Conservation (phyloP, 2,113 vertebrate genomes). For the Tetrax tetrax region DNA sequence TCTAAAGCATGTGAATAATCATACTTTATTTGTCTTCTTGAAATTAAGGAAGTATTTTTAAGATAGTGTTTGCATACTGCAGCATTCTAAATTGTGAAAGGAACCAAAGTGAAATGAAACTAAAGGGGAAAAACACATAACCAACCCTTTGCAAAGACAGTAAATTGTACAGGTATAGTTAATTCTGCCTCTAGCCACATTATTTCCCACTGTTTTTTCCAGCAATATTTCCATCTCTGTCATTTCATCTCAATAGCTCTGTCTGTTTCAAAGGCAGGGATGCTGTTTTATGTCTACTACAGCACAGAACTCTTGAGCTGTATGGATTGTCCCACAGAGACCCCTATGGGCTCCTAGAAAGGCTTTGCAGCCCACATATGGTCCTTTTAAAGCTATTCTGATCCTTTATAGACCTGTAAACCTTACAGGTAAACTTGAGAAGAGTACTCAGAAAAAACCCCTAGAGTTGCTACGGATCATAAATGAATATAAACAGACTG, state of each 20-base stretch:
- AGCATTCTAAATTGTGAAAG: not conserved
- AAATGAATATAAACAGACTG: not conserved
- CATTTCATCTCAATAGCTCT: conserved; percentile 26
- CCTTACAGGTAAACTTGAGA: not conserved
- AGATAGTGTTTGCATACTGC: not conserved
- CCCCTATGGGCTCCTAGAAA: conserved; percentile 43
- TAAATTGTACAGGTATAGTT: not conserved
- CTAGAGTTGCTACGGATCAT: not conserved
- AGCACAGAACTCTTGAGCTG: not conserved
- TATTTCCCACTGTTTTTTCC: not conserved
- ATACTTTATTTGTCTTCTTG: not conserved
- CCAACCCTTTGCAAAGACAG: not conserved
- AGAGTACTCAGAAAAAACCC: not conserved
- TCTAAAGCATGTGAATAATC: not conserved
- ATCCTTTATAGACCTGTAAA: not conserved
- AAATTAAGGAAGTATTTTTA: not conserved
- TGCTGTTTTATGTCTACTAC: conserved; percentile 30
- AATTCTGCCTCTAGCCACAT: not conserved
- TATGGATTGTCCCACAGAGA: conserved; percentile 66
- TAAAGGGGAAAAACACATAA: not conserved
- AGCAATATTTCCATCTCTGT: conserved; percentile 33
- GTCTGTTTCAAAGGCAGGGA: conserved; percentile 24
- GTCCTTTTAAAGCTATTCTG: not conserved
- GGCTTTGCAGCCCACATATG: not conserved
- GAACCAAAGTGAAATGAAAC: not conserved